Evolutionary conservation across 2,797 vertebrate species (phyloP).

Genomic region (Aulostomus chinensis): DNA sequence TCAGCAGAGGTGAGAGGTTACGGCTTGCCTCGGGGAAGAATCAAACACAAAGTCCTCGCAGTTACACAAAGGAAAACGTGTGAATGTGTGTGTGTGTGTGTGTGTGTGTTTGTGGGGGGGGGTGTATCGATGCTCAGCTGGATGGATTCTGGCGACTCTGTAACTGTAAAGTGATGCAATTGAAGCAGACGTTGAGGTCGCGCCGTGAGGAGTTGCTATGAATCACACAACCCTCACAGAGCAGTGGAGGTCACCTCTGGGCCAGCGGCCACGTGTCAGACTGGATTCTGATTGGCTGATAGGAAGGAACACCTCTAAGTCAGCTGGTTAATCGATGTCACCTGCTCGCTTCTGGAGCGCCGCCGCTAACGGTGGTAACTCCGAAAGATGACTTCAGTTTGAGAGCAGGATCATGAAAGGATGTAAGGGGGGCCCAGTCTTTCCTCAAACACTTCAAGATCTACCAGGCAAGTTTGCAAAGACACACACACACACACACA

Average conservation of each 20-base stretch:
- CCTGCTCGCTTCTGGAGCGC: conserved; percentile 7
- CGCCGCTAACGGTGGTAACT: neutral
- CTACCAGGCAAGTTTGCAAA: too few species aligned
- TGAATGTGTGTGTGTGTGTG: conserved; percentile 14
- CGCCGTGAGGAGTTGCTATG: conserved; percentile 24
- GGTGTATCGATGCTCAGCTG: conserved; percentile 25
- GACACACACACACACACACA: too few species aligned
- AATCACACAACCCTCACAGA: conserved; percentile 9
- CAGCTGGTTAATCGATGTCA: conserved; percentile 29
- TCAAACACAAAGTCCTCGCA: conserved; percentile 9
- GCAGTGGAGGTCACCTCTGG: conserved; percentile 36
- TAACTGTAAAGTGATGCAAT: conserved; percentile 40
- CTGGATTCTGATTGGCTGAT: conserved; percentile 30
- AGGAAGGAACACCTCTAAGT: conserved; percentile 13
- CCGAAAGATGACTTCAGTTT: neutral
- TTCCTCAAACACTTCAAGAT: too few species aligned
- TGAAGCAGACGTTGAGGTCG: conserved; percentile 47
- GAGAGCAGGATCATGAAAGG: conserved; percentile 9
- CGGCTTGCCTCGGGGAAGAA: conserved; percentile 22
- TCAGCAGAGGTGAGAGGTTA: conserved; percentile 23
- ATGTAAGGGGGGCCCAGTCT: too few species aligned
- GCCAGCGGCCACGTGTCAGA: conserved; percentile 7
- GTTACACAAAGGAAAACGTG: too few species aligned
- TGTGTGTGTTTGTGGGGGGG: neutral
- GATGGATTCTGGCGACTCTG: conserved; percentile 11